Evolutionary conservation across 2,113 vertebrate genomes (phyloP).

Genomic region (Heterotis niloticus): DNA sequence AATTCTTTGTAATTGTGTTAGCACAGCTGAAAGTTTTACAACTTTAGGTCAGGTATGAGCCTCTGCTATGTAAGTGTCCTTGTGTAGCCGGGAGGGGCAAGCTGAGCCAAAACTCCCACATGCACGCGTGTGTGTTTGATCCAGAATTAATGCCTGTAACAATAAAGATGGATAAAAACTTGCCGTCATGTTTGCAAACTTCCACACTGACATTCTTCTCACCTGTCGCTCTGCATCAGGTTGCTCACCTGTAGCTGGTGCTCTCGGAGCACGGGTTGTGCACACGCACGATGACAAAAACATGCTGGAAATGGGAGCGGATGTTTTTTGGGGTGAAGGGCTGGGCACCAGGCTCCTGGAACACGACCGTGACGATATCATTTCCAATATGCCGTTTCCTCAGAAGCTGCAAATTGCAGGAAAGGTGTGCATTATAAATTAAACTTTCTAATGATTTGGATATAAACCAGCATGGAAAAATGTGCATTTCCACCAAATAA

Average conservation of each 20-base stretch:
- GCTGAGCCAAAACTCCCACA: no score
- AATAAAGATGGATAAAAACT: no score
- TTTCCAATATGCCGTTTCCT: constrained; percentile 96
- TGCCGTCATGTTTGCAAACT: neutral
- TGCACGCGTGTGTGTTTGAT: no score
- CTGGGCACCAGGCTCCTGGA: constrained; percentile 93
- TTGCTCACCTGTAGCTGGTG: constrained; percentile 87
- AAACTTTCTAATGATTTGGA: neutral
- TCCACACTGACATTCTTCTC: neutral
- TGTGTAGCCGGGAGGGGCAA: no score
- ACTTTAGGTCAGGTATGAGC: no score
- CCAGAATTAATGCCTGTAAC: no score
- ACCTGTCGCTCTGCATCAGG: no score
- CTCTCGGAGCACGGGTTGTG: constrained; percentile 84
- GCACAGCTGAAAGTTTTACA: no score
- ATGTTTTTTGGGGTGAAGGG: constrained; percentile 98
- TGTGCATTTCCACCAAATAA: no score
- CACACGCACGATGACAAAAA: constrained; percentile 86
- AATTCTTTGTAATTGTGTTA: no score
- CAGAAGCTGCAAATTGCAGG: constrained; percentile 66
- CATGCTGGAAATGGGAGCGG: constrained; percentile 95
- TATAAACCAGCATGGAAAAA: no score
- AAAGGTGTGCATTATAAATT: neutral
- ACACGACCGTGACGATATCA: constrained; percentile 95
- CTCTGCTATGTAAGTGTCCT: no score